These are phyloP conservation scores for Diachasmimorpha longicaudata DNA, from an alignment of 1,140 invertebrate genomes.

Conservation along the genomic window DNA sequence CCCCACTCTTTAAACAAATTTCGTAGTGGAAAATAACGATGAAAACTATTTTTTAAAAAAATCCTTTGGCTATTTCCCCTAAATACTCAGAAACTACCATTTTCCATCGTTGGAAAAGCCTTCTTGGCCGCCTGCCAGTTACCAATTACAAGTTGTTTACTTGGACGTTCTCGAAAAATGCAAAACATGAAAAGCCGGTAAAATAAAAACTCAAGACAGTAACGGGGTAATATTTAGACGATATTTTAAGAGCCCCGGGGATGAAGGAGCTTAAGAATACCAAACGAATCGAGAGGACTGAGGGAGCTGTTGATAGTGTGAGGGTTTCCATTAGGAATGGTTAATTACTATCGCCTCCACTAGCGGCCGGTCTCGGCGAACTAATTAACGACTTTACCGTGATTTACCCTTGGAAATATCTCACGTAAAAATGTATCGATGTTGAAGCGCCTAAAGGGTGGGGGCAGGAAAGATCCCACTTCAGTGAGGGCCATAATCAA, in stretches of 20 bases:
- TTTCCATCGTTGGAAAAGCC: slow-evolving; percentile 11
- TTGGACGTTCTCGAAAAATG: not conserved
- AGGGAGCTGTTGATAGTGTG: not conserved
- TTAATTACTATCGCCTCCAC: slow-evolving; percentile 4
- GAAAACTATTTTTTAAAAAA: not conserved
- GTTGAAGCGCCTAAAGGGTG: not conserved
- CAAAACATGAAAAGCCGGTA: not conserved
- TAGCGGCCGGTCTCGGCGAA: not conserved
- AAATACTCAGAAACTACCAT: not conserved
- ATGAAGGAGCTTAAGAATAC: not conserved
- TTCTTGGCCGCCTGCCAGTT: slow-evolving; percentile 13
- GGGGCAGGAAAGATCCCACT: not conserved
- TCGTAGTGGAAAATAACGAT: not conserved
- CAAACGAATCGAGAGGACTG: slow-evolving; percentile 4
- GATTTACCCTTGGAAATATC: slow-evolving; percentile 1
- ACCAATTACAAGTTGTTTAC: slow-evolving; percentile 20
- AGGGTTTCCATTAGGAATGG: slow-evolving; percentile 15
- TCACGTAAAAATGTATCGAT: not conserved
- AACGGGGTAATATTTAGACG: not conserved
- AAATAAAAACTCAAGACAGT: not conserved
- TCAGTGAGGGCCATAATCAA: not conserved
- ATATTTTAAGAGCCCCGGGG: not conserved
- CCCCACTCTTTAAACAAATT: not conserved
- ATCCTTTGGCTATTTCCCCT: not conserved
- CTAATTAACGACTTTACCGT: slow-evolving; percentile 9